A percentile compares a stretch with the other conserved stretches of the same genome.
Evolutionary conservation across 2,888 invertebrate genomes (phyloP).

Genomic region (Mystacides longicornis): DNA sequence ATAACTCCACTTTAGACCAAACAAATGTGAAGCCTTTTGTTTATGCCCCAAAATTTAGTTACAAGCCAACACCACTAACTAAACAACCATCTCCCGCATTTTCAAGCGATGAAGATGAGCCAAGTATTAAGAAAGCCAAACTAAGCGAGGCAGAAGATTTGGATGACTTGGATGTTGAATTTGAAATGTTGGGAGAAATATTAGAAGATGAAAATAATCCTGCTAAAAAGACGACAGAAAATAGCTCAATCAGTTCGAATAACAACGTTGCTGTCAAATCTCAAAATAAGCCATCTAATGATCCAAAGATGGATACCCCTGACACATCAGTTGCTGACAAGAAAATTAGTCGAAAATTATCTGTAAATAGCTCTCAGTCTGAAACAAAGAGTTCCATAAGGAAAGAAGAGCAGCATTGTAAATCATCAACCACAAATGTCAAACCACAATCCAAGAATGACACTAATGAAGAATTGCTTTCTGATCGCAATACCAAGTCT

Average conservation of each 20-base stretch:
- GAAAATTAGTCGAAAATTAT: background rate
- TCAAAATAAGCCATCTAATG: background rate
- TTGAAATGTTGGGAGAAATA: constrained; percentile 47
- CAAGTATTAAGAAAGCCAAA: constrained; percentile 38
- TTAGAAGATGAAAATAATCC: constrained; percentile 40
- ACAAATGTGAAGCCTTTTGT: constrained; percentile 9
- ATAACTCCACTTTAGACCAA: constrained; percentile 7
- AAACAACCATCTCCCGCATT: constrained; percentile 40
- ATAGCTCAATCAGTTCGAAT: background rate
- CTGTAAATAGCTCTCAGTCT: too few species aligned
- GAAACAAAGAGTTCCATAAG: background rate
- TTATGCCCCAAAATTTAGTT: constrained; percentile 29
- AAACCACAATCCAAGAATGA: background rate
- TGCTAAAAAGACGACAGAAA: constrained; percentile 1
- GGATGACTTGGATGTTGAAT: constrained; percentile 45
- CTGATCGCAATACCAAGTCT: background rate
- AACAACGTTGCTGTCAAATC: background rate
- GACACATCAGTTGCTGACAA: background rate
- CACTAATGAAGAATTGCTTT: too few species aligned
- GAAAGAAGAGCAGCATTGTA: background rate
- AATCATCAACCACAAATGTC: background rate
- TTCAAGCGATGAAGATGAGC: constrained; percentile 48
- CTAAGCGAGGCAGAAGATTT: constrained; percentile 30
- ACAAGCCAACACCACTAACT: constrained; percentile 41
- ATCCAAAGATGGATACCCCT: background rate